These are phyloP conservation scores for Prunella strophiata DNA, from an alignment of 2,797 vertebrate genomes.

Conservation along the genomic window DNA sequence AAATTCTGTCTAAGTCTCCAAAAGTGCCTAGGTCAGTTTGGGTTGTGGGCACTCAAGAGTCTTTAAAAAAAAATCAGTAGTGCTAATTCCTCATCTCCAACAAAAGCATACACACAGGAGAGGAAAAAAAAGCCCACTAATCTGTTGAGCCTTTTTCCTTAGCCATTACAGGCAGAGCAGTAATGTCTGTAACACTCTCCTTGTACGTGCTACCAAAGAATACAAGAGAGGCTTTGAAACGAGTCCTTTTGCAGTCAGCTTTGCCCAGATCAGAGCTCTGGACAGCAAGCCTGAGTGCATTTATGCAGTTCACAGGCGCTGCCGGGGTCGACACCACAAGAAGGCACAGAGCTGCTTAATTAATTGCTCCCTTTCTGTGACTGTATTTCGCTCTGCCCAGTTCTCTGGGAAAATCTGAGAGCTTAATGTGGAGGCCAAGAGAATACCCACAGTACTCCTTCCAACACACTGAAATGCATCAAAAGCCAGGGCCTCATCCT, in stretches of 20 bases:
- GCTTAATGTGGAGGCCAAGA: neutral
- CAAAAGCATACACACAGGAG: neutral
- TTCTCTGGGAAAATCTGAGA: neutral
- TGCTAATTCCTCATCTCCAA: neutral
- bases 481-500: neutral
- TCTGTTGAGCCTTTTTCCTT: neutral
- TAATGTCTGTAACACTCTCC: neutral
- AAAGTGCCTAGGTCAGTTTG: neutral
- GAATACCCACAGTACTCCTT: neutral
- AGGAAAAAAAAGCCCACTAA: neutral
- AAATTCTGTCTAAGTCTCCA: neutral
- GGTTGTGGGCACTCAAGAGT: neutral
- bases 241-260: constrained; percentile 8
- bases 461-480: accelerated
- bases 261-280: constrained; percentile 39
- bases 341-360: neutral
- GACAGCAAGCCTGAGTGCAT: neutral
- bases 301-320: neutral
- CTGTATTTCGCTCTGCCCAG: neutral
- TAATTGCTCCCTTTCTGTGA: constrained; percentile 23
- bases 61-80: neutral
- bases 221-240: constrained; percentile 53
- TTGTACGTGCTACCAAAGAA: constrained; percentile 15
- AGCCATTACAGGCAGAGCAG: neutral
- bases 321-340: neutral